Evolutionary conservation across 2,113 vertebrate genomes (phyloP).

Genomic region (Dicrurus megarhynchus): DNA sequence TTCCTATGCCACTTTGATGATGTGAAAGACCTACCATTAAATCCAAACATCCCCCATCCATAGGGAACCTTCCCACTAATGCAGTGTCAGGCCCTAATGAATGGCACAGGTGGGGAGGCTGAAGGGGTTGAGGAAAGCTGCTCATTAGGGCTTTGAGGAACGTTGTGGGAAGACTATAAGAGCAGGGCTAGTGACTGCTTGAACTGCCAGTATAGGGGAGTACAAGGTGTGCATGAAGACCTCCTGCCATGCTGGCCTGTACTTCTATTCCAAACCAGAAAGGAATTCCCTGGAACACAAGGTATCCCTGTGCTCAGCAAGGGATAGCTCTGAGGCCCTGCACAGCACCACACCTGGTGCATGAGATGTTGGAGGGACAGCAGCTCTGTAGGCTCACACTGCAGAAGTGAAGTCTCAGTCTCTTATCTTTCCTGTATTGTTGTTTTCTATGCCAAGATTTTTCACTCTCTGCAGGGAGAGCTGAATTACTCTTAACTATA

Average conservation of each 20-base stretch:
- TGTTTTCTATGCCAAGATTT: conserved; percentile 59
- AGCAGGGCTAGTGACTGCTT: background rate
- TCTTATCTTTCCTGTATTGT: background rate
- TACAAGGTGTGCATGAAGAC: background rate
- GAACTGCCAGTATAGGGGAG: background rate
- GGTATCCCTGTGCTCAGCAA: background rate
- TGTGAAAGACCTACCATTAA: background rate
- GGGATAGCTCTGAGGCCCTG: background rate
- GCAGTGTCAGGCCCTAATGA: background rate
- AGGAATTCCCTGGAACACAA: background rate
- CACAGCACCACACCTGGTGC: background rate
- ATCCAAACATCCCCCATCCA: background rate
- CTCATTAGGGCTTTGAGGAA: background rate
- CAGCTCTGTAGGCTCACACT: background rate
- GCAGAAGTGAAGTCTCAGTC: background rate
- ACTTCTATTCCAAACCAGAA: background rate
- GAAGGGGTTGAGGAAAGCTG: background rate
- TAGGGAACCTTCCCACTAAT: background rate
- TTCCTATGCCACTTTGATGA: accelerated
- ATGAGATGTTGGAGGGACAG: background rate
- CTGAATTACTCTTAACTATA: conserved; percentile 61
- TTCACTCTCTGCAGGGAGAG: conserved; percentile 50
- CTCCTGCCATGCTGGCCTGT: background rate
- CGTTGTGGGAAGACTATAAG: background rate
- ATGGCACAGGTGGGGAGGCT: background rate